Evolutionary conservation across 2,797 vertebrate species (phyloP).

Genomic region (Falco columbarius): DNA sequence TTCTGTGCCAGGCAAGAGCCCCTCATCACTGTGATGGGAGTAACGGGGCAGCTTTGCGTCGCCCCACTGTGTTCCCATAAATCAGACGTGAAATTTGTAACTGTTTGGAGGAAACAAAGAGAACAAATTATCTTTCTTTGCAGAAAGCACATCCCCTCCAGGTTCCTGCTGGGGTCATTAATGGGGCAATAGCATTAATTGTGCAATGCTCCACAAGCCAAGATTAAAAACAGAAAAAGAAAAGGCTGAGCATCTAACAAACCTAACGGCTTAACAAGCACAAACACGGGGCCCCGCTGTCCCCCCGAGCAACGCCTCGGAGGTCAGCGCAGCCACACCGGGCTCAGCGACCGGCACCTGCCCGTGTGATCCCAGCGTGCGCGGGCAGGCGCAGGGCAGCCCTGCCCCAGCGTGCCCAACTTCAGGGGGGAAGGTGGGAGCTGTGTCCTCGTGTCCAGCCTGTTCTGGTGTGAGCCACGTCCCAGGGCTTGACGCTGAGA

Average conservation of each 20-base stretch:
- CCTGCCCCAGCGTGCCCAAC: accelerated
- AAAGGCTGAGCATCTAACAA: neutral
- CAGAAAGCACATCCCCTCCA: neutral
- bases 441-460: neutral
- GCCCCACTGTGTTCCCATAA: neutral
- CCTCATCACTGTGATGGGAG: neutral
- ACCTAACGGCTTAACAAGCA: neutral
- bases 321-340: neutral
- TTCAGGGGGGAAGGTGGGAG: neutral
- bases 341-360: neutral
- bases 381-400: neutral
- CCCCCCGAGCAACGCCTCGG: accelerated
- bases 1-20: neutral
- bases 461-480: neutral
- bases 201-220: neutral
- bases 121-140: neutral
- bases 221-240: neutral
- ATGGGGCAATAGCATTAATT: neutral
- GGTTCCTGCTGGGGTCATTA: neutral
- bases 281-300: accelerated
- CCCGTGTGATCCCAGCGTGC: accelerated
- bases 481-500: neutral
- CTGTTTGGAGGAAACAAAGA: neutral
- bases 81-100: neutral
- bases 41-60: neutral